Conservation (phyloP, 2,888 invertebrate genomes). For the Caenorhabditis angaria region DNA sequence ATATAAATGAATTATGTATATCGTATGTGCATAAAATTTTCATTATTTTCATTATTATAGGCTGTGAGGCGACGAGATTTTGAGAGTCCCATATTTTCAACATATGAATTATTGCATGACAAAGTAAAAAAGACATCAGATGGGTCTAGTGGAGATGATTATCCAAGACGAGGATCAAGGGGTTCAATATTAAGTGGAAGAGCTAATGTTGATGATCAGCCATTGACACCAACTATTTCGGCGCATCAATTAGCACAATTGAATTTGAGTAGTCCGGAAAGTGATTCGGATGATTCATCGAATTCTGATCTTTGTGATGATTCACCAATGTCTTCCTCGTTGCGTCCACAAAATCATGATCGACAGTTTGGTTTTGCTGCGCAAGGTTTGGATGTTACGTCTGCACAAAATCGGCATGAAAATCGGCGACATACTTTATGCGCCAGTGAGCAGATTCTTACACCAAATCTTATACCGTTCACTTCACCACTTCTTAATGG, state of each 20-base stretch:
- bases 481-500: slow-evolving; percentile 25
- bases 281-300: slow-evolving; percentile 67
- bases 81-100: slow-evolving; percentile 64
- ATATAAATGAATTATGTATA: background rate
- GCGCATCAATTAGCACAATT: slow-evolving; percentile 67
- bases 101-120: slow-evolving; percentile 62
- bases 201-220: slow-evolving; percentile 48
- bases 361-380: slow-evolving; percentile 37
- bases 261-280: slow-evolving; percentile 63
- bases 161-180: slow-evolving; percentile 42
- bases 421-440: slow-evolving; percentile 61
- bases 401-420: slow-evolving; percentile 39
- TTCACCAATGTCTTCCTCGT: slow-evolving; percentile 39
- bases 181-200: slow-evolving; percentile 64
- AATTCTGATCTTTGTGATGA: slow-evolving; percentile 60
- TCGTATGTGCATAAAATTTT: background rate
- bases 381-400: slow-evolving; percentile 24
- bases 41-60: slow-evolving; percentile 34
- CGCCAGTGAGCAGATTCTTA: slow-evolving; percentile 60
- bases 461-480: slow-evolving; percentile 46
- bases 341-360: slow-evolving; percentile 27
- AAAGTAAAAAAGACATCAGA: slow-evolving; percentile 51
- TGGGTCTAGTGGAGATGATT: slow-evolving; percentile 32
- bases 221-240: slow-evolving; percentile 61
- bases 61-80: slow-evolving; percentile 63